A percentile compares a stretch with the other conserved stretches of the same genome.
Evolutionary conservation across 2,888 invertebrate species (phyloP).

Genomic region (Margaritifera margaritifera): DNA sequence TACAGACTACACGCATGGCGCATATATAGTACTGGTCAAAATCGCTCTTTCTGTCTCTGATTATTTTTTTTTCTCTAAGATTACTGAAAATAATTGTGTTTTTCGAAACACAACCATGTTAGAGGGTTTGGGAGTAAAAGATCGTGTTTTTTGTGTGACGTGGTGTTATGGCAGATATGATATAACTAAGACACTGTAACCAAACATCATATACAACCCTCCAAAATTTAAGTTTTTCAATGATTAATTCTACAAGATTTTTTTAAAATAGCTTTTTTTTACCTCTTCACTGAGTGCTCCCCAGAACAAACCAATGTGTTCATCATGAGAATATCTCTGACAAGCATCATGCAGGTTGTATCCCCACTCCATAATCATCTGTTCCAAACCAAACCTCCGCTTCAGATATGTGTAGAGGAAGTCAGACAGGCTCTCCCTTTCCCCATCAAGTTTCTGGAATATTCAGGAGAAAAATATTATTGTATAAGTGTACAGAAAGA

Average conservation of each 20-base stretch:
- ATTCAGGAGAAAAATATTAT: neutral
- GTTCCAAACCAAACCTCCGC: slow-evolving; percentile 60
- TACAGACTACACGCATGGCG: no score
- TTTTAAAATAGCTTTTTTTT: slow-evolving; percentile 10
- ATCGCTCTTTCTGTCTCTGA: no score
- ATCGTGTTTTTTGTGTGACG: no score
- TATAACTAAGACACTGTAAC: neutral
- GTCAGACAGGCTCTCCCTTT: slow-evolving; percentile 58
- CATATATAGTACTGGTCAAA: no score
- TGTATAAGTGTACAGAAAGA: neutral
- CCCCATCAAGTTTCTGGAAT: slow-evolving; percentile 61
- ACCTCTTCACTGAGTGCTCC: slow-evolving; percentile 66
- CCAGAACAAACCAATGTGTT: slow-evolving; percentile 67
- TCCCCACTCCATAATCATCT: slow-evolving; percentile 71
- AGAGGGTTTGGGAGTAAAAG: no score
- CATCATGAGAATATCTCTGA: slow-evolving; percentile 66
- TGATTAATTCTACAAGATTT: neutral
- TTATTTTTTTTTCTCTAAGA: no score
- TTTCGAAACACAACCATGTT: no score
- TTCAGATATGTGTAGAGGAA: slow-evolving; percentile 66
- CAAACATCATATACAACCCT: neutral
- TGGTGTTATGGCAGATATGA: no score
- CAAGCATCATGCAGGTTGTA: slow-evolving; percentile 71
- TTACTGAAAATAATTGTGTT: no score
- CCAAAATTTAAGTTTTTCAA: neutral